Conservation (phyloP, 2,888 invertebrate species). For the Dolichomitus sp. region DNA sequence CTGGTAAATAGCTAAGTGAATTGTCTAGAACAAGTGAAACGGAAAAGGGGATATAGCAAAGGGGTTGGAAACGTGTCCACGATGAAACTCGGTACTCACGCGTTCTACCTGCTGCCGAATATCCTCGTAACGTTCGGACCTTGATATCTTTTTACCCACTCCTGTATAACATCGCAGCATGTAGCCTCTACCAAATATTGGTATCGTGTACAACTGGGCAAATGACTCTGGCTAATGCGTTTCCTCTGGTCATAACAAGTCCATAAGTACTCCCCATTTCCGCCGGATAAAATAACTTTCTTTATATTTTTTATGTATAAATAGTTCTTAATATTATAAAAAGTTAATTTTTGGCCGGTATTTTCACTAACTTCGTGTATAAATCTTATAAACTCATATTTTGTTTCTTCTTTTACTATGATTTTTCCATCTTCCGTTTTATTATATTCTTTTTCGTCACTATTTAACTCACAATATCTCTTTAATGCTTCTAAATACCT, state of each 20-base stretch:
- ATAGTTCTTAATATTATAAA: too few relatives aligned
- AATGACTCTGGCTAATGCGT: conserved; percentile 1
- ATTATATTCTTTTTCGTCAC: too few relatives aligned
- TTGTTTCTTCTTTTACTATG: too few relatives aligned
- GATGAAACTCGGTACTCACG: background rate
- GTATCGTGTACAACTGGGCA: background rate
- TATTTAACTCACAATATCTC: too few relatives aligned
- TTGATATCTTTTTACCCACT: conserved; percentile 33
- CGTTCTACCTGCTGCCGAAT: background rate
- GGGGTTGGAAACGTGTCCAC: background rate
- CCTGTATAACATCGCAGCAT: background rate
- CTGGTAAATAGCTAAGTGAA: conserved; percentile 8
- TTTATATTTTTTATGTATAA: too few relatives aligned
- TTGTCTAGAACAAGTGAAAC: background rate
- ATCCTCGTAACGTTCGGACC: conserved; percentile 27
- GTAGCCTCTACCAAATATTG: background rate
- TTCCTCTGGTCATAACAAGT: background rate
- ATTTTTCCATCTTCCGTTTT: too few relatives aligned
- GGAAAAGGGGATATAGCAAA: background rate
- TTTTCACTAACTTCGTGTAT: too few relatives aligned
- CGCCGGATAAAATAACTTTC: background rate
- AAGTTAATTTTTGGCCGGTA: too few relatives aligned
- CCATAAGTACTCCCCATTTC: background rate
- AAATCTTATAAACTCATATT: too few relatives aligned
- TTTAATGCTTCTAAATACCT: too few relatives aligned